A percentile compares a stretch with the other conserved stretches of the same genome.
Evolutionary conservation across 2,888 invertebrate species (phyloP).

Genomic region (Priocnemis perturbator): DNA sequence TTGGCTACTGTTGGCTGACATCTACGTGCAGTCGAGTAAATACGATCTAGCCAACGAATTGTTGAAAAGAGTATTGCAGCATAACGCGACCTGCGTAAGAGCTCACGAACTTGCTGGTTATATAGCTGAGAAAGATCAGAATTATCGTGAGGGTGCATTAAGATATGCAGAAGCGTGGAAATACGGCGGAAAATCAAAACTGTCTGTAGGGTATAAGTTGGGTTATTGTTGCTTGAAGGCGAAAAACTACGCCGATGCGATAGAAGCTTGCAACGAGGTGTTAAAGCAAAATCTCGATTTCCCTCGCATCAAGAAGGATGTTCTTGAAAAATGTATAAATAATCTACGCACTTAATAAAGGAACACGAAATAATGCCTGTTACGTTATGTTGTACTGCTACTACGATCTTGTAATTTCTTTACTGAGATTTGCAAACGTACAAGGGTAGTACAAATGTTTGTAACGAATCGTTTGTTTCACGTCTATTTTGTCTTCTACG

Average conservation of each 20-base stretch:
- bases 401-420: too few species aligned
- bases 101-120: slow-evolving; percentile 93
- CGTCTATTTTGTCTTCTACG: not conserved
- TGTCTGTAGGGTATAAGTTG: slow-evolving; percentile 93
- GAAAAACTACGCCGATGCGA: slow-evolving; percentile 92
- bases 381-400: not conserved
- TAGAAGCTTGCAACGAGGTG: slow-evolving; percentile 92
- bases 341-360: slow-evolving; percentile 81
- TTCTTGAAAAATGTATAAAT: slow-evolving; percentile 91
- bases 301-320: slow-evolving; percentile 93
- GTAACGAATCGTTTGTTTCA: not conserved
- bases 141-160: slow-evolving; percentile 88
- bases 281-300: slow-evolving; percentile 90
- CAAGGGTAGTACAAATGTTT: not conserved
- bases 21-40: slow-evolving; percentile 89
- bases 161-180: slow-evolving; percentile 93
- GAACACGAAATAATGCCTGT: not conserved
- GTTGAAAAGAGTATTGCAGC: slow-evolving; percentile 84
- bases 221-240: slow-evolving; percentile 94
- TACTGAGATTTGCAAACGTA: not conserved
- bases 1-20: slow-evolving; percentile 95
- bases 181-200: slow-evolving; percentile 87
- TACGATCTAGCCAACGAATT: slow-evolving; percentile 91
- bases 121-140: slow-evolving; percentile 94
- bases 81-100: slow-evolving; percentile 91